Evolutionary conservation across 2,888 invertebrate genomes (phyloP), one percentile per base, ranked within the genome.

Genomic region (Mongoloraphidia duomilia): DNA sequence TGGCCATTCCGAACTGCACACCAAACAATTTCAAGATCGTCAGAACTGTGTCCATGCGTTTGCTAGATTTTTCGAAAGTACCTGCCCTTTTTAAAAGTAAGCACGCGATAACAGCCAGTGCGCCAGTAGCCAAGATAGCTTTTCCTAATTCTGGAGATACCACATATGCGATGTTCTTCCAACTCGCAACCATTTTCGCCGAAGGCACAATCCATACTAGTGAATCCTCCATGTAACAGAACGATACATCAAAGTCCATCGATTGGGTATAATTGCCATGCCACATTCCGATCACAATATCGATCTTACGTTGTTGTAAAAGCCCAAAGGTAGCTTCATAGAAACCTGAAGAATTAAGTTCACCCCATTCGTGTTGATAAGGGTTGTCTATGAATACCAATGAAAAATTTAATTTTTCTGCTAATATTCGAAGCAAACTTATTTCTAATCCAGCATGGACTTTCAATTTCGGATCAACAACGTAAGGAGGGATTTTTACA

Each of bases 161-260:
- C 17, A 39, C 17, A 39, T 39, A 39, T 8, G 40, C 40, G 8
- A 39, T 14, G 9, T 13, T 41, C 4, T 41, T 34, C 52, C 50
- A 52, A 8, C 17, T 42, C 5, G 49, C 9, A 34, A 44, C 8
- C 3, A 36, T 9, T 13, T 47, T 47, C n/a, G 52, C 36, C 6
- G 49, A 12, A 17, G 50, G 50, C 8, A 47, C 52, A 2, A 49
- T 33, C 52, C 50, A 49, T 8, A 43, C 49, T 9, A 38, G 9
- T 6, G 41, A 6, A 40, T 52, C 52, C 35, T 52, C 52, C 39
- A 52, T 44, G 36, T 52, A 49, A 34, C 50, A 46, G 11, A 42
- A 48, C 5, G 49, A 41, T 13, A 46, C 11, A 17, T 52, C 52
- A 36, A 52, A 52, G 37, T 50, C 48, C 44, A 46, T 38, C 17